Percentiles rank a stretch among this genome's conserved stretches.
Conservation (phyloP, 2,888 invertebrate species). For the Asteroscopus sphinx region DNA sequence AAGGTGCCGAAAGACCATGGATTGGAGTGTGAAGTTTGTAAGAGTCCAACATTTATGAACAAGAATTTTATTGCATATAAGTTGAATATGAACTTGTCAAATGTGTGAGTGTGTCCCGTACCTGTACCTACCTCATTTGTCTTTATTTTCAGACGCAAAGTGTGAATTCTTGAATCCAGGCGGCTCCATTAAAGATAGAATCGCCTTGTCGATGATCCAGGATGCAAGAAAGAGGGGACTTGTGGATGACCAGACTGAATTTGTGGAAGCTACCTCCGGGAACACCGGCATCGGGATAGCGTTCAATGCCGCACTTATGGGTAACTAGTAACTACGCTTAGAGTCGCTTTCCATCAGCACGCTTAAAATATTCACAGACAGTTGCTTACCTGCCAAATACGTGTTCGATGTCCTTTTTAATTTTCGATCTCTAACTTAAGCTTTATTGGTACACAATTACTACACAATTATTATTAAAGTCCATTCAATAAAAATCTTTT, state of each 20-base stretch:
- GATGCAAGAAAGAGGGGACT: conserved; percentile 96
- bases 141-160: conserved; percentile 93
- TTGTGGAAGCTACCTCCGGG: conserved; percentile 98
- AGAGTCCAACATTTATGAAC: conserved; percentile 87
- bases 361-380: no score
- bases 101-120: background rate
- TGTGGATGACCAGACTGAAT: conserved; percentile 94
- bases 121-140: no score
- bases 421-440: no score
- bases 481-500: no score
- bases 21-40: conserved; percentile 95
- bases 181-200: conserved; percentile 97
- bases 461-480: no score
- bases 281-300: conserved; percentile 97
- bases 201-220: conserved; percentile 96
- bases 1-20: conserved; percentile 93
- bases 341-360: background rate
- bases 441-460: no score
- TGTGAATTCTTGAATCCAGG: conserved; percentile 99
- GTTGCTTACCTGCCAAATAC: no score
- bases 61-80: background rate
- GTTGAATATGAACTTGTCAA: background rate
- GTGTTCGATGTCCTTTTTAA: no score
- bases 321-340: conserved; percentile 38
- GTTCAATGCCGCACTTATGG: conserved; percentile 94